A percentile compares a stretch with the other conserved stretches of the same genome.
These are phyloP conservation scores for Oncorhynchus masou DNA, from an alignment of 2,113 vertebrate species.

Conservation along the genomic window DNA sequence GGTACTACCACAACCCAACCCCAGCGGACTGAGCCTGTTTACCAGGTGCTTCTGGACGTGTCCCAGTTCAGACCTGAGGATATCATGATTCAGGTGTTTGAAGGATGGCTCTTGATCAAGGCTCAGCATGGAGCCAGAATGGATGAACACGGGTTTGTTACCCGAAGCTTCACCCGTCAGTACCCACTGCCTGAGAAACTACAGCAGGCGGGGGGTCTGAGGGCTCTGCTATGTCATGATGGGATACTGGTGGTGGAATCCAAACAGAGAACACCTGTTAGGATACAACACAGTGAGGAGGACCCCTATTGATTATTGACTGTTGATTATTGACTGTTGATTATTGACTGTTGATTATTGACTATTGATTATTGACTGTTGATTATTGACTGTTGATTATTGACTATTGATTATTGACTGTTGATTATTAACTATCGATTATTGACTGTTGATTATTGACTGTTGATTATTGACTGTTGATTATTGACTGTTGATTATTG, in stretches of 20 bases:
- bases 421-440: too few species aligned
- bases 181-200: conserved; percentile 73
- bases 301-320: too few species aligned
- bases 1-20: rapidly evolving
- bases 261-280: conserved; percentile 37
- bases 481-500: too few species aligned
- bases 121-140: conserved; percentile 77
- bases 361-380: too few species aligned
- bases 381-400: too few species aligned
- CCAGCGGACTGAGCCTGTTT: conserved; percentile 38
- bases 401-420: too few species aligned
- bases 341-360: too few species aligned
- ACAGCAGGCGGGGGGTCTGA: conserved; percentile 72
- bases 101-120: conserved; percentile 84
- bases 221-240: conserved; percentile 79
- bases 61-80: conserved; percentile 84
- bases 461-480: too few species aligned
- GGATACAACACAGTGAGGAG: too few species aligned
- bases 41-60: conserved; percentile 78
- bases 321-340: too few species aligned
- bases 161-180: conserved; percentile 73
- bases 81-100: conserved; percentile 84
- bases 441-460: too few species aligned
- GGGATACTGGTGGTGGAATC: conserved; percentile 81
- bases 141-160: conserved; percentile 70